Conservation (phyloP, 1,140 invertebrate genomes). For the Leucophenga varia region DNA sequence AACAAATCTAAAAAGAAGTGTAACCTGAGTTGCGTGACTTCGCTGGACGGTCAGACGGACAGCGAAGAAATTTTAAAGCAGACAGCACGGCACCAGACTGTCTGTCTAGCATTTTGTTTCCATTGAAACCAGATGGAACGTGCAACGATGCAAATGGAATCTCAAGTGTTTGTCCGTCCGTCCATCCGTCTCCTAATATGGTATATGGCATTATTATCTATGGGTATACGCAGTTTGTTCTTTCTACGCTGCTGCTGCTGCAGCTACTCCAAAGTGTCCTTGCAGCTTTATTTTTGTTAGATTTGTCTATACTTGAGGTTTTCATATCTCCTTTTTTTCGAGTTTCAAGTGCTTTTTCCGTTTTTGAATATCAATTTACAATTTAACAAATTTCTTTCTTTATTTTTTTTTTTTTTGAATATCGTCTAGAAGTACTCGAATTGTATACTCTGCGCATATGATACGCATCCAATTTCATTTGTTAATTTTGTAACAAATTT, state of each 20-base stretch:
- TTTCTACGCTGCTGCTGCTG: no score
- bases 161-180: slow-evolving; percentile 9
- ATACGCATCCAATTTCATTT: slow-evolving; percentile 23
- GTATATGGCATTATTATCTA: background rate
- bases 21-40: no score
- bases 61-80: no score
- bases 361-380: slow-evolving; percentile 40
- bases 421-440: no score
- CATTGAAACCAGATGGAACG: slow-evolving; percentile 47
- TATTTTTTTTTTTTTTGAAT: background rate
- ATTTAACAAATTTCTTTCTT: slow-evolving; percentile 3
- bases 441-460: slow-evolving; percentile 14
- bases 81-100: slow-evolving; percentile 27
- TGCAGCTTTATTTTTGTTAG: slow-evolving; percentile 17
- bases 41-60: no score
- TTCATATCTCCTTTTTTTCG: no score
- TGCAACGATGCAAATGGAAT: no score
- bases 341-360: slow-evolving; percentile 45
- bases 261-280: no score
- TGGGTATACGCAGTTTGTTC: background rate
- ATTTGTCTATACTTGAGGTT: slow-evolving; percentile 11
- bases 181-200: background rate
- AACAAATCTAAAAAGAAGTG: no score
- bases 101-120: slow-evolving; percentile 22
- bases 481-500: slow-evolving; percentile 23